These are phyloP conservation scores for Dinoponera quadriceps DNA, from an alignment of 1,140 invertebrate species.

Conservation along the genomic window DNA sequence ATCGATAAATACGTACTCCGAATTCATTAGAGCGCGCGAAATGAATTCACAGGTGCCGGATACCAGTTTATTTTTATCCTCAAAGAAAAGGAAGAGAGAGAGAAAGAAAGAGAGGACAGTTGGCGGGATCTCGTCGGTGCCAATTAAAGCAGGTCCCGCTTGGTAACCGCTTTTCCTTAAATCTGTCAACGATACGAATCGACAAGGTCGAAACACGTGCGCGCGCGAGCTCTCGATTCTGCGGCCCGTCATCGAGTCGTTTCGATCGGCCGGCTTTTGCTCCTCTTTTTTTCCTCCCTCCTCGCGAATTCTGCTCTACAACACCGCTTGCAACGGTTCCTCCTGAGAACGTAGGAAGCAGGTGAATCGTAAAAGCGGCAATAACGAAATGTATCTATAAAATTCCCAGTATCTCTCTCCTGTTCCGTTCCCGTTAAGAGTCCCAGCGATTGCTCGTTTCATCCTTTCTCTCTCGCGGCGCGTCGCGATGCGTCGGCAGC, in stretches of 20 bases:
- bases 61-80: slow-evolving; percentile 32
- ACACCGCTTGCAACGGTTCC: slow-evolving; percentile 13
- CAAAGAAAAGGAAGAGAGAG: slow-evolving; percentile 22
- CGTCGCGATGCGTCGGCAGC: too few species aligned
- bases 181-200: slow-evolving; percentile 74
- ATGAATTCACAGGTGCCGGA: slow-evolving; percentile 54
- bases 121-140: slow-evolving; percentile 36
- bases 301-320: slow-evolving; percentile 34
- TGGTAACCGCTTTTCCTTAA: slow-evolving; percentile 67
- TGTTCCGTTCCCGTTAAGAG: slow-evolving; percentile 1
- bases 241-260: slow-evolving; percentile 22
- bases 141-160: slow-evolving; percentile 65
- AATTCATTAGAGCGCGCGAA: slow-evolving; percentile 64
- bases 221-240: not conserved
- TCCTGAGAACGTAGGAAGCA: slow-evolving; percentile 13
- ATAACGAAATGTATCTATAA: slow-evolving; percentile 27
- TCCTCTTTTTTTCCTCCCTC: not conserved
- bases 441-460: not conserved
- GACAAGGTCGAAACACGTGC: slow-evolving; percentile 54
- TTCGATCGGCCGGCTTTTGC: slow-evolving; percentile 23
- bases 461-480: not conserved
- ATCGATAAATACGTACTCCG: slow-evolving; percentile 47
- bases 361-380: slow-evolving; percentile 47
- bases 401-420: not conserved
- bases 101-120: not conserved